phyloP scores from a whole-genome alignment of 2,888 invertebrate species.

The Endomychus coccineus region DNA sequence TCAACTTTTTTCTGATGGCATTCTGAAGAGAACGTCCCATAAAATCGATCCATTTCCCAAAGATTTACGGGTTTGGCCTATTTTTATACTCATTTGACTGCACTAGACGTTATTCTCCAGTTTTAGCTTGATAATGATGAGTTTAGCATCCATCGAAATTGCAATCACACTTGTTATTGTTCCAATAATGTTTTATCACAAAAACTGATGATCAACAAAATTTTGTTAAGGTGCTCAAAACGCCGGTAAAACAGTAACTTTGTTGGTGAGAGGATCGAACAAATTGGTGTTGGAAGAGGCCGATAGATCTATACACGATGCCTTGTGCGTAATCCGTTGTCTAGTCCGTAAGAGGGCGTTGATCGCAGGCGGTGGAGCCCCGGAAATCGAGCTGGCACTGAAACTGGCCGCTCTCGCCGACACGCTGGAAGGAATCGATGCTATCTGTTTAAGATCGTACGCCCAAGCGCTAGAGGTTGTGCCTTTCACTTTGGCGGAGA shows the following conservation, averaged over 20 bases:
- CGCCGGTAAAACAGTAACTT: constrained; percentile 85
- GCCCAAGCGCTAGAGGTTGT: constrained; percentile 94
- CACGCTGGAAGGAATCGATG: constrained; percentile 82
- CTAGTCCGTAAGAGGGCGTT: constrained; percentile 88
- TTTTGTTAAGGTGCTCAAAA: constrained; percentile 54
- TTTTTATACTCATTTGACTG: no score
- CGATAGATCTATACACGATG: constrained; percentile 75
- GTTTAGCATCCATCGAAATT: no score
- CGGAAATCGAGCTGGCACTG: constrained; percentile 90
- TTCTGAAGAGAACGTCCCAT: no score
- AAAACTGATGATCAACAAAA: no score
- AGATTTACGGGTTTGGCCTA: no score
- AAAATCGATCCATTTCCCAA: no score
- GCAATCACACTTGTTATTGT: no score
- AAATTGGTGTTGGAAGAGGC: constrained; percentile 76
- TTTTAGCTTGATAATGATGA: no score
- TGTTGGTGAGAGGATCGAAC: constrained; percentile 84
- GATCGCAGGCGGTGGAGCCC: constrained; percentile 95
- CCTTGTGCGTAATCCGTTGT: constrained; percentile 88
- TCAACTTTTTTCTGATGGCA: no score
- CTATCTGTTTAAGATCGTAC: constrained; percentile 91
- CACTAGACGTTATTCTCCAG: no score
- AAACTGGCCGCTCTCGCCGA: constrained; percentile 75
- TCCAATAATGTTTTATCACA: no score
- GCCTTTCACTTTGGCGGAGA: constrained; percentile 85